Evolutionary conservation across 2,113 vertebrate genomes (phyloP).

Genomic region (Phylloscopus whistleri): DNA sequence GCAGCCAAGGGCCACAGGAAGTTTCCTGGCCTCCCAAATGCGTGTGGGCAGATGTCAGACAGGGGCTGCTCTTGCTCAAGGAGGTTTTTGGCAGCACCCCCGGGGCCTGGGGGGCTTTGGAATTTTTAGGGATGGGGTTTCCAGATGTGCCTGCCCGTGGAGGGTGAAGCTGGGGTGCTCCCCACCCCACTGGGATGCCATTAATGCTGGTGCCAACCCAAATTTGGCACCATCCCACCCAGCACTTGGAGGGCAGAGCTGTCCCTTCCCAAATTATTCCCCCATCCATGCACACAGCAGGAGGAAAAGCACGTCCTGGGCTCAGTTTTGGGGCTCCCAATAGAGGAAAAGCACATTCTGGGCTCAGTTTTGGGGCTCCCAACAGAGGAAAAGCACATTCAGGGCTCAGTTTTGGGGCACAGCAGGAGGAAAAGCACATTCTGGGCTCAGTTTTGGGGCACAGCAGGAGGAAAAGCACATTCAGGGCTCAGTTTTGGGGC

Average conservation of each 20-base stretch:
- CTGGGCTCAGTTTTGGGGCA: neutral
- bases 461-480: neutral
- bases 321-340: neutral
- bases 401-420: neutral
- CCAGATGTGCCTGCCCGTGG: neutral
- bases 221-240: neutral
- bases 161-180: neutral
- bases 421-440: neutral
- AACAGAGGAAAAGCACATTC: neutral
- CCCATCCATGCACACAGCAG: rapidly evolving
- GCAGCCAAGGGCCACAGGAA: slow-evolving; percentile 55
- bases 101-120: neutral
- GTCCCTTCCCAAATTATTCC: neutral
- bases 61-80: slow-evolving; percentile 17
- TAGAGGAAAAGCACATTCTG: too few relatives aligned
- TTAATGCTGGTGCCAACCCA: neutral
- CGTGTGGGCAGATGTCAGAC: slow-evolving; percentile 50
- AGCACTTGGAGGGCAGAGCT: rapidly evolving
- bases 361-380: too few relatives aligned
- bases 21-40: slow-evolving; percentile 13
- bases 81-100: neutral
- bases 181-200: rapidly evolving
- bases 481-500: neutral
- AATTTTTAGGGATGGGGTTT: neutral
- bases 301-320: neutral